These are phyloP conservation scores for Lophotis ruficrista DNA, from an alignment of 2,113 vertebrate genomes.

Conservation along the genomic window DNA sequence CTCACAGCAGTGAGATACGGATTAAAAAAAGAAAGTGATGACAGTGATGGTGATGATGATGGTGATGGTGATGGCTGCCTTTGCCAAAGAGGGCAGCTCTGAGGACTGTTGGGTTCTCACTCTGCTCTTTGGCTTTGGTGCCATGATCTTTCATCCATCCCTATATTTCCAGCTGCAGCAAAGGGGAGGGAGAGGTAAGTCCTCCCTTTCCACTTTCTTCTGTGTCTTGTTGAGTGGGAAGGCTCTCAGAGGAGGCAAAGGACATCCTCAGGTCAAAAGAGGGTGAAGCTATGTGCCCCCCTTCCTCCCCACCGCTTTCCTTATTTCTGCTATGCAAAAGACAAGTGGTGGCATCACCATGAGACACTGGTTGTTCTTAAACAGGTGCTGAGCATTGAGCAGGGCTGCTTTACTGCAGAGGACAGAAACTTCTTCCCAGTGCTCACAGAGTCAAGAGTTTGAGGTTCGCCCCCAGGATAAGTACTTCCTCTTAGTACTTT, in stretches of 20 bases:
- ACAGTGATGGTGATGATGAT: too few relatives aligned
- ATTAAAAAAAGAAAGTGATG: background rate
- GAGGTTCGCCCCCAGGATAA: background rate
- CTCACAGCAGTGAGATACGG: background rate
- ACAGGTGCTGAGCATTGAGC: background rate
- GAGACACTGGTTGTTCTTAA: background rate
- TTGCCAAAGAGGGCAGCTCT: background rate
- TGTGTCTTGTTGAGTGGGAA: background rate
- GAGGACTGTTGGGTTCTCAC: background rate
- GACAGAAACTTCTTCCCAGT: background rate
- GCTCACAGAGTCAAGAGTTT: background rate
- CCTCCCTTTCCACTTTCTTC: background rate
- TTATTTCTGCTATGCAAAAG: background rate
- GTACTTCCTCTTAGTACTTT: background rate
- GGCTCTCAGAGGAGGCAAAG: background rate
- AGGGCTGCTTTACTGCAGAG: background rate
- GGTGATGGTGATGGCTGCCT: background rate
- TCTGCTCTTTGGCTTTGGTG: background rate
- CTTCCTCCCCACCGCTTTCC: accelerated
- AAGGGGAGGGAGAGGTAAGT: background rate
- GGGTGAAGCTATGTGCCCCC: background rate
- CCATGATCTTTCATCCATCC: background rate
- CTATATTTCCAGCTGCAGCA: background rate
- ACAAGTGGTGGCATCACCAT: background rate
- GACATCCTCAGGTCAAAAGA: background rate